phyloP scores from a whole-genome alignment of 1,140 invertebrate genomes.

The Bombus picipes region DNA sequence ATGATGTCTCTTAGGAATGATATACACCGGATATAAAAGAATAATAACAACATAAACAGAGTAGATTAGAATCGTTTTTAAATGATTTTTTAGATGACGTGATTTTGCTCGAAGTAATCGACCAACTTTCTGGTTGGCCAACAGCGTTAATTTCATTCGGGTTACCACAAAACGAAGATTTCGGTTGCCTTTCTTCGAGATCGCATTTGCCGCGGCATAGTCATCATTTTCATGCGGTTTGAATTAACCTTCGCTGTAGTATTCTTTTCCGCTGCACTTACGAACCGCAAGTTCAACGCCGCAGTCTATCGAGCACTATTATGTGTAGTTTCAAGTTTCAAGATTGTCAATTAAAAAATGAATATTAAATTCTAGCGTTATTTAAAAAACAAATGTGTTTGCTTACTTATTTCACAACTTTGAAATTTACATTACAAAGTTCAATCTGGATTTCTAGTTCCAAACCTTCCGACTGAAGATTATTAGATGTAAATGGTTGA shows the following conservation, averaged over 20 bases:
- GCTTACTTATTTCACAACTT: not conserved
- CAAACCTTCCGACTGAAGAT: too few species aligned
- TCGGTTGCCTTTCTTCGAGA: not conserved
- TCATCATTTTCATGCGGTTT: conserved; percentile 31
- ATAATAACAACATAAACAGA: too few species aligned
- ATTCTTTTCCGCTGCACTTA: not conserved
- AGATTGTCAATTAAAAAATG: not conserved
- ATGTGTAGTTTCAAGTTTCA: not conserved
- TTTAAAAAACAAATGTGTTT: not conserved
- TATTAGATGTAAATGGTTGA: too few species aligned
- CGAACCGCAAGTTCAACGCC: conserved; percentile 5
- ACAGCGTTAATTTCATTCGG: conserved; percentile 9
- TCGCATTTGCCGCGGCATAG: not conserved
- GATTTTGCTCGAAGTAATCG: conserved; percentile 1
- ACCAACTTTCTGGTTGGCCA: not conserved
- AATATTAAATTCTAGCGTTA: not conserved
- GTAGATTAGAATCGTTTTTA: too few species aligned
- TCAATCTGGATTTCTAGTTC: too few species aligned
- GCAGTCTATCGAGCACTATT: not conserved
- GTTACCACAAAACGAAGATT: conserved; percentile 14
- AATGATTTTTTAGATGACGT: not conserved
- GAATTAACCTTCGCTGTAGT: not conserved
- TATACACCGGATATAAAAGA: too few species aligned
- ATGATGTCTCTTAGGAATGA: too few species aligned
- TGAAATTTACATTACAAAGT: too few species aligned